Evolutionary conservation across 2,888 invertebrate species (phyloP), one percentile per base, ranked within the genome.

Genomic region (Schizotus pectinicornis): DNA sequence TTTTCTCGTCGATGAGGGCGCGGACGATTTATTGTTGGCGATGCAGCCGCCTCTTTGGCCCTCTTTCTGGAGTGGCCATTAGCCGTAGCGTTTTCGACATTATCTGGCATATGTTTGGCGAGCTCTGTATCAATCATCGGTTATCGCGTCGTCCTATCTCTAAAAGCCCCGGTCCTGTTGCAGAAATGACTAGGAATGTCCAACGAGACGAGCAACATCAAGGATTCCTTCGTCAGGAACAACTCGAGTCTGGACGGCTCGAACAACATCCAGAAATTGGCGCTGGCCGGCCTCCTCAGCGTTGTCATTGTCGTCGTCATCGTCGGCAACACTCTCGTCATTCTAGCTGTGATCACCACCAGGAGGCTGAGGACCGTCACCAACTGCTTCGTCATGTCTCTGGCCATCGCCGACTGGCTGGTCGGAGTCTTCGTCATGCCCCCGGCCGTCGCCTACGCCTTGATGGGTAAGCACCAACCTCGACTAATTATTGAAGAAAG

Each of bases 391-490:
- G 95, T 98, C 63, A 94, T 95, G 74, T 96, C 95, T 49, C 81
- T 98, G 75, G 97, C 97, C 0, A 90, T 91, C 0, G 96, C 97
- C 41, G 98, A 98, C 83, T 85, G 96, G 78, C 79, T 95, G 64
- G 95, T 98, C 2, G 98, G 96, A 0, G 87, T 95, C 32, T 92
- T 94, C 72, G 96, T 98, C 0, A 92, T 98, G 90, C 97, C 97
- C 1, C 95, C 95, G 42, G 95, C 95, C n/a, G 93, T 95, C 35
- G 90, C 92, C 56, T 86, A 92, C 57, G 90, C 93, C 80, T 84
- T 95, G 51, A 88, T 88, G 80, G 93, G 94, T 86, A 80, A 89
- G 88, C 77, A 33, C 11, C n/a, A 7, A n/a, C n/a, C 11, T 6
- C 14, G 0, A 32, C 8, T n/a, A n/a, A n/a, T n/a, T n/a, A n/a